Percentiles rank a stretch among this genome's conserved stretches.
Conservation (phyloP, 2,888 invertebrate species). For the Fragum fragum region DNA sequence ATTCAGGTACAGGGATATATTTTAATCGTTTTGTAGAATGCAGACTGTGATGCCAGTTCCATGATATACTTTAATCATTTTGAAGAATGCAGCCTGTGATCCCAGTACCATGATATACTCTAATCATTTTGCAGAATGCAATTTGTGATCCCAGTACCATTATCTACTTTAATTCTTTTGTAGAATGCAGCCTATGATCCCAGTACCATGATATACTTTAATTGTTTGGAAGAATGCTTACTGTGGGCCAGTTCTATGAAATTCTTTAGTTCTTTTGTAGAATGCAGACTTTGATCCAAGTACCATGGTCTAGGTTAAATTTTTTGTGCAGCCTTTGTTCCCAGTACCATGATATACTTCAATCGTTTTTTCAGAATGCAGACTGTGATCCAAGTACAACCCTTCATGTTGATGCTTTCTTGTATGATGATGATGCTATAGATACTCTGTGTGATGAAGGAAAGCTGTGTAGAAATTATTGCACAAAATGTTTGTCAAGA, state of each 20-base stretch:
- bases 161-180: too few relatives aligned
- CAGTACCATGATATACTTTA: too few relatives aligned
- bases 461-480: constrained; percentile 88
- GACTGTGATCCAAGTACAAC: constrained; percentile 89
- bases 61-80: constrained; percentile 91
- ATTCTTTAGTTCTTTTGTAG: constrained; percentile 68
- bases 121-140: too few relatives aligned
- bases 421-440: constrained; percentile 90
- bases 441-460: constrained; percentile 89
- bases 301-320: constrained; percentile 90
- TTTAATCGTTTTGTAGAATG: constrained; percentile 81
- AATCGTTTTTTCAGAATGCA: constrained; percentile 82
- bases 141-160: too few relatives aligned
- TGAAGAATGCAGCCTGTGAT: too few relatives aligned
- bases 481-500: constrained; percentile 88
- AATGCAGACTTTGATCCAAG: constrained; percentile 73
- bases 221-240: too few relatives aligned
- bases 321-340: constrained; percentile 89
- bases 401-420: constrained; percentile 91
- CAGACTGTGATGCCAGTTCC: constrained; percentile 77
- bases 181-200: too few relatives aligned
- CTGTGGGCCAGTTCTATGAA: too few relatives aligned
- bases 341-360: too few relatives aligned
- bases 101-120: too few relatives aligned
- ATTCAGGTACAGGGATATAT: too few relatives aligned